A percentile compares a stretch with the other conserved stretches of the same genome.
These are phyloP conservation scores for Apodemia hepburni DNA, from an alignment of 2,888 invertebrate species.

Conservation along the genomic window DNA sequence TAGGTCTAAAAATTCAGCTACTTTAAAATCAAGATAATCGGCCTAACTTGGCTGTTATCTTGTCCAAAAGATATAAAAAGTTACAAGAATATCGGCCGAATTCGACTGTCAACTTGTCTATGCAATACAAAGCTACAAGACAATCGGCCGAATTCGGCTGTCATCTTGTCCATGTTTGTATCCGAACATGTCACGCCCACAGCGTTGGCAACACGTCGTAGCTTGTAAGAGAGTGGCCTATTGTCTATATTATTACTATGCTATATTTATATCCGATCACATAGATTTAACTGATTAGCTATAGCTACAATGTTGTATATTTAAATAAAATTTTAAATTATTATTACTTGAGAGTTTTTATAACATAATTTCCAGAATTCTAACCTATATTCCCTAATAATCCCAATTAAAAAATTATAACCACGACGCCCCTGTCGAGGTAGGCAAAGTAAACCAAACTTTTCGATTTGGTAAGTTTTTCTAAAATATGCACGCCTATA, in stretches of 20 bases:
- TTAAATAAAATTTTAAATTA: conserved; percentile 69
- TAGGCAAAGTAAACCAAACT: no score
- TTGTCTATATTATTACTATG: conserved; percentile 11
- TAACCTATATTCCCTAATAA: no score
- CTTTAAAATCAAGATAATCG: no score
- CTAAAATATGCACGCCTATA: no score
- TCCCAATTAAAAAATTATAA: no score
- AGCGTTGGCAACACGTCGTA: neutral
- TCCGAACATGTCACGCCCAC: neutral
- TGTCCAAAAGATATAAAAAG: no score
- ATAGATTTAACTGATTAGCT: conserved; percentile 68
- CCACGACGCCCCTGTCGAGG: no score
- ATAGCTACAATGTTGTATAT: conserved; percentile 75
- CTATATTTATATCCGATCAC: conserved; percentile 60
- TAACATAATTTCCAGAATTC: no score
- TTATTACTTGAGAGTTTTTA: conserved; percentile 18
- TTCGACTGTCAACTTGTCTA: no score
- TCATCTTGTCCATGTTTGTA: neutral
- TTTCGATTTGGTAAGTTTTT: no score
- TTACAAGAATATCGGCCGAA: no score
- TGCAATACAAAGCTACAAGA: neutral
- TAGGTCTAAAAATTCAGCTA: neutral
- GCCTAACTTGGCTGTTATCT: no score
- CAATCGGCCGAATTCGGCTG: neutral
- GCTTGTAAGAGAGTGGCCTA: neutral